Conservation (phyloP, 2,113 vertebrate species). For the Pelodiscus sinensis region DNA sequence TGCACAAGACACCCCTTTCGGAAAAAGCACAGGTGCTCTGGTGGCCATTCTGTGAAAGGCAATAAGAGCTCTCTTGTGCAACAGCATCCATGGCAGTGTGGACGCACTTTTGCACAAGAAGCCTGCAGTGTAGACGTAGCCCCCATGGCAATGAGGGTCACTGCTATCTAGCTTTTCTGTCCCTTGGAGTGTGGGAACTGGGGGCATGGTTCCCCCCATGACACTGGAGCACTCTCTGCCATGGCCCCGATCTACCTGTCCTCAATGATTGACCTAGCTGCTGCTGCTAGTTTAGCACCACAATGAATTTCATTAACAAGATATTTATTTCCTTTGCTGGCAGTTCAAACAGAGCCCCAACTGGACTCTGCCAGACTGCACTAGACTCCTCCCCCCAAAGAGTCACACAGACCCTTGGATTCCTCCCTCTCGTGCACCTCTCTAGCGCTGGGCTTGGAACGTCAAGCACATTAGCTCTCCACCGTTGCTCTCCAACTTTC, state of each 20-base stretch:
- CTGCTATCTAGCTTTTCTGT: background rate
- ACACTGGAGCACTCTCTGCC: background rate
- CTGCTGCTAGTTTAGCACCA: background rate
- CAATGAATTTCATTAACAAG: background rate
- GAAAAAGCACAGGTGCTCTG: no score
- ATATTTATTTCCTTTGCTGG: background rate
- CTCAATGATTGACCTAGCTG: background rate
- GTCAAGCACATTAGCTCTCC: background rate
- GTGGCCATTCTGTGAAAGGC: no score
- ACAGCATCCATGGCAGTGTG: no score
- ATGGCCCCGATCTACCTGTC: background rate
- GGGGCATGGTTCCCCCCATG: background rate
- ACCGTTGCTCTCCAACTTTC: background rate
- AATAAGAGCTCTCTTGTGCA: no score
- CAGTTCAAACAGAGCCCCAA: constrained; percentile 7
- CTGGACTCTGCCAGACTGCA: background rate
- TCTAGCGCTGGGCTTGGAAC: background rate
- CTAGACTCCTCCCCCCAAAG: background rate
- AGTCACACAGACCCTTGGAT: background rate
- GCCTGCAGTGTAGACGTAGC: no score
- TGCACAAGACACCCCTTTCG: no score
- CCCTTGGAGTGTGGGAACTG: background rate
- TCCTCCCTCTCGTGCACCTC: background rate
- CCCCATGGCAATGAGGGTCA: background rate
- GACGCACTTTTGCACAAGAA: no score